Percentiles rank a stretch among this genome's conserved stretches.
These are phyloP conservation scores for Triplophysa dalaica DNA, from an alignment of 2,113 vertebrate genomes.

Conservation along the genomic window DNA sequence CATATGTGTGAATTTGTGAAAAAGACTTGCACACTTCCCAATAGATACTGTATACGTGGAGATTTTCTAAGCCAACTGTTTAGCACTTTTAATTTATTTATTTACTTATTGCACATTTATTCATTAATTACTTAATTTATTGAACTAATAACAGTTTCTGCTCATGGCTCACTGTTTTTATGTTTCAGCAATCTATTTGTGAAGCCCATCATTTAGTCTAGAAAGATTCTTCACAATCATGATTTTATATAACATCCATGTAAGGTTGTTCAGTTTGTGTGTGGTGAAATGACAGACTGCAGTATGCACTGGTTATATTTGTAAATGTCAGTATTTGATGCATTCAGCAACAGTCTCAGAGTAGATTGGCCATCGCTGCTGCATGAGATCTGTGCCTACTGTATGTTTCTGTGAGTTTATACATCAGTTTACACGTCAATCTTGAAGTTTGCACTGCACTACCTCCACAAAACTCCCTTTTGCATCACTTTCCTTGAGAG, in stretches of 20 bases:
- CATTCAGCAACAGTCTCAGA: not conserved
- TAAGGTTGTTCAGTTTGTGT: not conserved
- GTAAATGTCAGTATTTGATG: not conserved
- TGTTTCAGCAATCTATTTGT: too few relatives aligned
- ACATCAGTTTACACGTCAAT: not conserved
- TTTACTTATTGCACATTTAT: too few relatives aligned
- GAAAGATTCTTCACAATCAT: too few relatives aligned
- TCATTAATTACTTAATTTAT: too few relatives aligned
- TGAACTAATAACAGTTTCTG: too few relatives aligned
- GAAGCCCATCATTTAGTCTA: too few relatives aligned
- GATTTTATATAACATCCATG: not conserved
- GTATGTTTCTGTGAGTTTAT: not conserved
- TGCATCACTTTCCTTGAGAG: not conserved
- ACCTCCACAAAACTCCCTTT: not conserved
- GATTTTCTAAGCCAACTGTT: not conserved
- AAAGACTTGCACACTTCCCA: too few relatives aligned
- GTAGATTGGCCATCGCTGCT: not conserved
- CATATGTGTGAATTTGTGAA: too few relatives aligned
- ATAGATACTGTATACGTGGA: not conserved
- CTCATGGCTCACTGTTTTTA: too few relatives aligned
- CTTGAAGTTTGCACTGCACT: not conserved
- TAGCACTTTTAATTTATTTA: too few relatives aligned
- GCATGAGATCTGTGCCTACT: not conserved
- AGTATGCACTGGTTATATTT: not conserved
- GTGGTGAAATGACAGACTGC: not conserved